Evolutionary conservation across 2,888 invertebrate species (phyloP), one percentile per base, ranked within the genome.

Genomic region (Malthinus flaveolus): DNA sequence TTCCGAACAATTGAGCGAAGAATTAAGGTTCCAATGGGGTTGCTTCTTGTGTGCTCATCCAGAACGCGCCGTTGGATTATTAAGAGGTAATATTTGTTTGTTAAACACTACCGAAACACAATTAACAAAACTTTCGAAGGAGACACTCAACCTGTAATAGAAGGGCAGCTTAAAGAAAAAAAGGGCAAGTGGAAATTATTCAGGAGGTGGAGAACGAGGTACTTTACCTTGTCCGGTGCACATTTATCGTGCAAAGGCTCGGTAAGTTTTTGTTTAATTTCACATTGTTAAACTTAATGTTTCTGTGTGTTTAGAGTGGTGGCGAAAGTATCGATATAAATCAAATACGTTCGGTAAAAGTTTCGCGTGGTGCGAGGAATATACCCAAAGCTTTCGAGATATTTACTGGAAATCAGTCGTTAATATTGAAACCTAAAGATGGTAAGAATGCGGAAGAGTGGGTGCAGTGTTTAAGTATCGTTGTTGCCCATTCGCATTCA

Each of bases 301-400:
- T 49, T 34, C 55, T 56, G 33, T 56, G 33, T 59, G 78, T 78
- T 7, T 75, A 93, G 93, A 90, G 91, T 74, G 91, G 91, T 59
- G 93, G 88, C 61, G 89, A 89, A 74, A 88, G 88, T 71, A 92
- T 97, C 67, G 95, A 95, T 76, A 89, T 97, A 10, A 92, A 94
- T 77, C 93, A 95, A 79, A 95, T 97, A 64, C 87, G 95, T 9
- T 94, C 93, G 34, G 96, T 97, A n/a, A 92, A 95, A 73, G 95
- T 96, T 8, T 91, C 95, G 0, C 84, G 93, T 48, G 91, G 94
- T 51, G 93, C 94, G 7, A 84, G 95, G 51, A 93, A 94, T 80
- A 94, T 96, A 70, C 95, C 96, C 13, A 95, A 94, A 78, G 95
- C 95, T 1, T 97, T 97, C 81, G 96, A 97, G 82, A 96, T 97